Evolutionary conservation across 2,113 vertebrate species (phyloP).

Genomic region (Platycercus adscitus): DNA sequence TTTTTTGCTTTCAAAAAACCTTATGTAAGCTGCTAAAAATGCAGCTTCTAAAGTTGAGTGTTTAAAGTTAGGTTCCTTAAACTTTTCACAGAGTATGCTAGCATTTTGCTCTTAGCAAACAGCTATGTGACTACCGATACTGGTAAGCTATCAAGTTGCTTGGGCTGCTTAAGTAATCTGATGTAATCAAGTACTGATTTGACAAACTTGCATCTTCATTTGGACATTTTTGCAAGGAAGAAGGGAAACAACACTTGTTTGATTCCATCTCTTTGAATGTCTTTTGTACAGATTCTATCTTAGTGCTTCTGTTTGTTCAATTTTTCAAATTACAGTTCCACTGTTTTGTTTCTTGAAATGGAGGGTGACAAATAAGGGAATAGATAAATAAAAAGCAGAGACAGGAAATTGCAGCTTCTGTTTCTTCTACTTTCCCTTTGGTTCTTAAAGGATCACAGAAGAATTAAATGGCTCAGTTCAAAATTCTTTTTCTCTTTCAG

Average conservation of each 20-base stretch:
- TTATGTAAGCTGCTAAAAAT: background rate
- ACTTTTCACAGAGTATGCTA: background rate
- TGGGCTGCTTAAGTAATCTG: background rate
- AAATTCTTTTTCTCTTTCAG: background rate
- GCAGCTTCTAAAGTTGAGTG: background rate
- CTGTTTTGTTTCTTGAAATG: background rate
- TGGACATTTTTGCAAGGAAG: background rate
- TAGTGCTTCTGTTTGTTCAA: background rate
- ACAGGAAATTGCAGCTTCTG: background rate
- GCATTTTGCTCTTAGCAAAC: background rate
- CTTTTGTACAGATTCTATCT: background rate
- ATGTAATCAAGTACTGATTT: background rate
- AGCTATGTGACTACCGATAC: background rate
- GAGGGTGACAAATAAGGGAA: background rate
- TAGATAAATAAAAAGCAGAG: background rate
- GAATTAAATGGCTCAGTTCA: background rate
- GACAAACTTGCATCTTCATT: background rate
- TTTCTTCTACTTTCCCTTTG: background rate
- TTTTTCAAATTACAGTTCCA: background rate
- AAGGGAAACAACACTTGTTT: background rate
- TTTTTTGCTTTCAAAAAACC: background rate
- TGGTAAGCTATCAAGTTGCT: background rate
- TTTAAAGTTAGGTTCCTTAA: background rate
- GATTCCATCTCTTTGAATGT: background rate
- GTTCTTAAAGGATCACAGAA: background rate